Evolutionary conservation across 2,888 invertebrate species (phyloP).

Genomic region (Dicroscelio sp.): DNA sequence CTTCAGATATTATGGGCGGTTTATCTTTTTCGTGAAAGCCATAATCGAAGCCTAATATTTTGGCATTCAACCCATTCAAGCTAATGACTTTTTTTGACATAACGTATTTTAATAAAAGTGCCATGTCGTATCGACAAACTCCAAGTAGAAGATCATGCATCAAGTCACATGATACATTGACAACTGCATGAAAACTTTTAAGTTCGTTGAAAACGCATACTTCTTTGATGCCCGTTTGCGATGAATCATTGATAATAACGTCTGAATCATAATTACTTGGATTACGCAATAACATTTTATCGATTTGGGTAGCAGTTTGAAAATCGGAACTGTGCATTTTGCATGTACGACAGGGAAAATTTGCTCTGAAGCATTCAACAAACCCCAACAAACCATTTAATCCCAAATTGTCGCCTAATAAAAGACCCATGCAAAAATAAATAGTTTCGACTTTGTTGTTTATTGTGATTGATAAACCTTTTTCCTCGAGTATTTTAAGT

Average conservation of each 20-base stretch:
- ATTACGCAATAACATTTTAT: background rate
- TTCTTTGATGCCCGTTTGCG: conserved; percentile 30
- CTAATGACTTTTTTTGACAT: too few species aligned
- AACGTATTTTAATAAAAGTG: too few species aligned
- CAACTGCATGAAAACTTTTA: conserved; percentile 64
- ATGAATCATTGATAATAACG: background rate
- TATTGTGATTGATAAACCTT: background rate
- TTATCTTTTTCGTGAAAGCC: conserved; percentile 71
- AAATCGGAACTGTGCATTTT: background rate
- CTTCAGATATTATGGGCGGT: conserved; percentile 66
- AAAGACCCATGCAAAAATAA: conserved; percentile 33
- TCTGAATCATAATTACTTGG: background rate
- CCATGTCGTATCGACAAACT: conserved; percentile 67
- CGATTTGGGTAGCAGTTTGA: background rate
- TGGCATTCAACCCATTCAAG: too few species aligned
- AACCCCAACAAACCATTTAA: conserved; percentile 68
- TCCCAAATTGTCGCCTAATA: conserved; percentile 57
- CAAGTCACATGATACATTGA: conserved; percentile 69
- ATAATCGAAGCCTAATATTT: conserved; percentile 72
- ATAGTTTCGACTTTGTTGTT: background rate
- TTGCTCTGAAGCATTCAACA: conserved; percentile 68
- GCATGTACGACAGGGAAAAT: conserved; percentile 72
- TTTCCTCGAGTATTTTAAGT: conserved; percentile 61
- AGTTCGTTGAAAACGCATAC: conserved; percentile 70
- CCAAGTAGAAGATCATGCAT: conserved; percentile 76